These are phyloP conservation scores for Decapterus maruadsi DNA, from an alignment of 2,797 vertebrate genomes.

Conservation along the genomic window DNA sequence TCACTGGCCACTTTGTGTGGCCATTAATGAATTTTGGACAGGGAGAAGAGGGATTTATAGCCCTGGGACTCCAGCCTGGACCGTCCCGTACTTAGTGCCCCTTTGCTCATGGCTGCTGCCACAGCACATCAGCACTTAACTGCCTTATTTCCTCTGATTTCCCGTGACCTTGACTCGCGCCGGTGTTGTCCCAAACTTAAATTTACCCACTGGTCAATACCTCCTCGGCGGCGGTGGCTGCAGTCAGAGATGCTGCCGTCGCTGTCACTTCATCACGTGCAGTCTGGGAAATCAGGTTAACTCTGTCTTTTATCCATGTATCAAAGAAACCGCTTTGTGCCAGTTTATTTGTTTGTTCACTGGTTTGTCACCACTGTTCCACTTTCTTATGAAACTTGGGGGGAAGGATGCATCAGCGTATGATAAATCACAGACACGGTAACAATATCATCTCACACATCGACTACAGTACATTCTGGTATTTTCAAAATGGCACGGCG, in stretches of 20 bases:
- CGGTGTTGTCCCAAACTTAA: slow-evolving; percentile 42
- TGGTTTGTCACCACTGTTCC: slow-evolving; percentile 67
- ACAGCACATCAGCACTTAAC: slow-evolving; percentile 67
- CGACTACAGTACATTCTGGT: slow-evolving; percentile 40
- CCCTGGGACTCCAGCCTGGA: slow-evolving; percentile 69
- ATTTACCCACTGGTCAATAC: slow-evolving; percentile 43
- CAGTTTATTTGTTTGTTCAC: slow-evolving; percentile 61
- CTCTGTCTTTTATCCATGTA: slow-evolving; percentile 38
- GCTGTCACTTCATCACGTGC: slow-evolving; percentile 21
- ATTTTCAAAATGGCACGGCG: slow-evolving; percentile 73
- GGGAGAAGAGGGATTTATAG: slow-evolving; percentile 75
- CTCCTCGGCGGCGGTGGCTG: not conserved
- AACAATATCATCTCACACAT: slow-evolving; percentile 47
- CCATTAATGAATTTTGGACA: slow-evolving; percentile 79
- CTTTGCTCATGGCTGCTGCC: slow-evolving; percentile 64
- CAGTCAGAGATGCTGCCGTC: not conserved
- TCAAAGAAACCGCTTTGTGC: slow-evolving; percentile 58
- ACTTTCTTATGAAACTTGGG: slow-evolving; percentile 66
- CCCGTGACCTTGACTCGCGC: slow-evolving; percentile 62
- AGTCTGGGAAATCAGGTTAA: slow-evolving; percentile 30
- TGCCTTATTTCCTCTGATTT: slow-evolving; percentile 60
- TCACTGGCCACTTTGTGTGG: slow-evolving; percentile 74
- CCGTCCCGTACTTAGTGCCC: slow-evolving; percentile 63
- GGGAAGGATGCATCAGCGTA: slow-evolving; percentile 54
- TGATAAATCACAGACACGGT: slow-evolving; percentile 55